These are phyloP conservation scores for Pseudochirops cupreus DNA, from an alignment of 2,797 vertebrate genomes.

Conservation along the genomic window DNA sequence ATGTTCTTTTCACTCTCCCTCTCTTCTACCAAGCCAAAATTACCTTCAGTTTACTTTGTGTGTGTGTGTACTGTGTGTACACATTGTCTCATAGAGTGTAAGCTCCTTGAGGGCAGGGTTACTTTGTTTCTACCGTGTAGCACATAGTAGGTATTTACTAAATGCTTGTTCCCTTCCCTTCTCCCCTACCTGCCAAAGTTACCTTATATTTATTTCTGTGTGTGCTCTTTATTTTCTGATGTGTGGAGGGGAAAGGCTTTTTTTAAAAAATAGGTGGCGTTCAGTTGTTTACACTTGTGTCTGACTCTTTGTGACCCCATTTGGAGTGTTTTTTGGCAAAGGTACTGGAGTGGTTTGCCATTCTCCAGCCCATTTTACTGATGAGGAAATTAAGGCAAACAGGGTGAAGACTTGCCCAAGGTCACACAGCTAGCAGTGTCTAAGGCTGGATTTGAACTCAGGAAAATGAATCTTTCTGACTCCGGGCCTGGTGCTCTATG, in stretches of 20 bases:
- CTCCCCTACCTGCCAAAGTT: not conserved
- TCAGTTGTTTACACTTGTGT: not conserved
- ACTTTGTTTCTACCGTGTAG: not conserved
- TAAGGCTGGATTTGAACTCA: not conserved
- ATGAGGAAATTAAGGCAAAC: not conserved
- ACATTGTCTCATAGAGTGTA: not conserved
- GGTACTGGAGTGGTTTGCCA: not conserved
- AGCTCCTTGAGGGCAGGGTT: not conserved
- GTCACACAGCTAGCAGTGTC: not conserved
- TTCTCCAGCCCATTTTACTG: not conserved
- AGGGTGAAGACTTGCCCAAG: not conserved
- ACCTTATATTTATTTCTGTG: not conserved
- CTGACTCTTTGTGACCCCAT: not conserved
- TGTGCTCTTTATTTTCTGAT: not conserved
- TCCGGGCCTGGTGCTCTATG: not conserved
- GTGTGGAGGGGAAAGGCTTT: not conserved
- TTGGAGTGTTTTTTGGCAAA: not conserved
- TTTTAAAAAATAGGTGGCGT: not conserved
- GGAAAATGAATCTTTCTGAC: not conserved
- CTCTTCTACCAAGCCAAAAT: not conserved
- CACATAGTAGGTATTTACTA: not conserved
- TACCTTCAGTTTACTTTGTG: not conserved
- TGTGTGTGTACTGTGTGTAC: not conserved
- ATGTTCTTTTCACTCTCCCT: not conserved
- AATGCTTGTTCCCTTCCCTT: not conserved